Evolutionary conservation across 1,140 invertebrate genomes (phyloP).

Genomic region (Spodoptera frugiperda): DNA sequence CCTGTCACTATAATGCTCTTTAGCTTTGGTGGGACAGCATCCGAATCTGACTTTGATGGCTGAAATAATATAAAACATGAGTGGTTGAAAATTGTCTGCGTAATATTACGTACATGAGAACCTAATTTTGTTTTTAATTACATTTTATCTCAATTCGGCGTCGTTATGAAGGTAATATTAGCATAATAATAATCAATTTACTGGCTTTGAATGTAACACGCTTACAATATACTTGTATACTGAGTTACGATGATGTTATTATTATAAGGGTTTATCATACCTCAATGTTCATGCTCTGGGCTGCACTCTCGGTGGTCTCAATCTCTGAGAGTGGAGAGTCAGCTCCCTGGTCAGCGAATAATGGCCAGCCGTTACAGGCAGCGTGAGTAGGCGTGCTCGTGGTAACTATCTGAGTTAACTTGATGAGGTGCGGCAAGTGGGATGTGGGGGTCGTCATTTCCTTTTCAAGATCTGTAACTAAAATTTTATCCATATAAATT

Average conservation of each 20-base stretch:
- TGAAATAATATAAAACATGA: constrained; percentile 53
- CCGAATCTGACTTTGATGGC: constrained; percentile 65
- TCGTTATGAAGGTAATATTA: no score
- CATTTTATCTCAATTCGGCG: neutral
- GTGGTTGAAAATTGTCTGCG: neutral
- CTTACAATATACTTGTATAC: no score
- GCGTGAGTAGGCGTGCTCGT: constrained; percentile 84
- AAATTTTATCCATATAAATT: neutral
- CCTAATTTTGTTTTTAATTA: neutral
- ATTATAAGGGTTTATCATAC: constrained; percentile 50
- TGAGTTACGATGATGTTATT: no score
- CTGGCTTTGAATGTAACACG: neutral
- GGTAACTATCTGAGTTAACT: constrained; percentile 69
- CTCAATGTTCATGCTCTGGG: constrained; percentile 70
- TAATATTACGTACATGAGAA: neutral
- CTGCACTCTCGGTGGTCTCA: constrained; percentile 76
- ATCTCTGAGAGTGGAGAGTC: constrained; percentile 84
- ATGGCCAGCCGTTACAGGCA: constrained; percentile 66
- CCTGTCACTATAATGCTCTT: constrained; percentile 74
- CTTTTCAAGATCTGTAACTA: constrained; percentile 66
- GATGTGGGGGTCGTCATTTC: constrained; percentile 75
- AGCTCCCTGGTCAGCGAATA: constrained; percentile 77
- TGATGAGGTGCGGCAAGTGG: constrained; percentile 63
- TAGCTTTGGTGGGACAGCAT: constrained; percentile 65
- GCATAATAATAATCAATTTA: neutral